phyloP scores from a whole-genome alignment of 2,888 invertebrate species.

The Eubasilissa splendida region DNA sequence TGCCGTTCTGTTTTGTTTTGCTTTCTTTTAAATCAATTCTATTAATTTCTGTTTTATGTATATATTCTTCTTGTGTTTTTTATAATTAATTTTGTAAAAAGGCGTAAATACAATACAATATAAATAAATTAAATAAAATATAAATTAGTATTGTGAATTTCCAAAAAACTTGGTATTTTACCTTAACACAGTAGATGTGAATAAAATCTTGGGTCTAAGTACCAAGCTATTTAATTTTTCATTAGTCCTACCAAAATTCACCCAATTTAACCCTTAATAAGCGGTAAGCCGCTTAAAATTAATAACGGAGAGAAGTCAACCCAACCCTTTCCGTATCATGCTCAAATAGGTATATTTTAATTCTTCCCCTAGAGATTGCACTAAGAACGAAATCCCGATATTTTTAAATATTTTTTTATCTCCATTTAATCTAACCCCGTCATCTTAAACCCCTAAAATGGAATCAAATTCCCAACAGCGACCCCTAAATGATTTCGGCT shows the following conservation, averaged over 20 bases:
- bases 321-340: conserved; percentile 4
- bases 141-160: too few relatives aligned
- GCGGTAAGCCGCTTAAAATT: conserved; percentile 23
- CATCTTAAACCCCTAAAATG: neutral
- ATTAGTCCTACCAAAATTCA: neutral
- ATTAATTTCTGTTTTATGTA: too few relatives aligned
- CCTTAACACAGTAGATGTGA: too few relatives aligned
- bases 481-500: neutral
- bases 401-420: conserved; percentile 31
- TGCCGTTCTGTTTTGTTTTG: too few relatives aligned
- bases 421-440: conserved; percentile 20
- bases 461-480: neutral
- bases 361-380: conserved; percentile 4
- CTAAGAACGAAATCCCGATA: conserved; percentile 16
- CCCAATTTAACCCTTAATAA: conserved; percentile 15
- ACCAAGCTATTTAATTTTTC: too few relatives aligned
- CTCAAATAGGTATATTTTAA: neutral
- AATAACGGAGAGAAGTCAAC: neutral
- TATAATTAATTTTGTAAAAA: too few relatives aligned
- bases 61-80: too few relatives aligned
- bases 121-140: too few relatives aligned
- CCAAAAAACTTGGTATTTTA: too few relatives aligned
- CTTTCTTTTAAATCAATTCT: too few relatives aligned
- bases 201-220: too few relatives aligned
- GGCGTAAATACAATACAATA: too few relatives aligned